Evolutionary conservation across 92 coral and sea anemone species (phyloP).

Genomic region (Zoanthus solanderi): DNA sequence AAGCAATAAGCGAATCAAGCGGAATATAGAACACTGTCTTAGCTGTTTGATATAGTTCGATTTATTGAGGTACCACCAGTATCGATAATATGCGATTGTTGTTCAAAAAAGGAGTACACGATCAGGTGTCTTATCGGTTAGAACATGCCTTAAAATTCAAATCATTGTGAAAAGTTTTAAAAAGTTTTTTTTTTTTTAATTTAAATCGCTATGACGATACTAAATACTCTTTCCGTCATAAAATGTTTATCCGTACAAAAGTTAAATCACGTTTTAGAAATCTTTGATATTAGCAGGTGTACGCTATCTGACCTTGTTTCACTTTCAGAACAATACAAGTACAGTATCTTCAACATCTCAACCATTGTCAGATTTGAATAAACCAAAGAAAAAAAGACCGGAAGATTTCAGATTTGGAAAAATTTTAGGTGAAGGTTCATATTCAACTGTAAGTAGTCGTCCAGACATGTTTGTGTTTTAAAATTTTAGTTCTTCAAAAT

Average conservation of each 20-base stretch:
- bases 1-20: no score
- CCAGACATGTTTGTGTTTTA: neutral
- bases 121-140: neutral
- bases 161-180: neutral
- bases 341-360: conserved; percentile 62
- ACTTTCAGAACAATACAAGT: conserved; percentile 32
- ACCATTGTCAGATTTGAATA: conserved; percentile 41
- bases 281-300: conserved; percentile 5
- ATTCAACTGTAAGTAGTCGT: conserved; percentile 86
- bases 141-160: no score
- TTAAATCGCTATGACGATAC: no score
- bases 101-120: neutral
- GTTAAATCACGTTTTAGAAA: neutral
- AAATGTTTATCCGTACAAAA: neutral
- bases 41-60: no score
- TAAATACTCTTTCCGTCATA: neutral
- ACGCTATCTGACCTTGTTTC: neutral
- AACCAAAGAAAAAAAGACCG: conserved; percentile 85
- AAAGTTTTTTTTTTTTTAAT: no score
- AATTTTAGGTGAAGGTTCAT: conserved; percentile 97
- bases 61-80: no score
- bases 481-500: no score
- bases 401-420: conserved; percentile 98
- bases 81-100: neutral
- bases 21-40: no score